Conservation (phyloP, 1,140 invertebrate species). For the Polypedilum vanderplanki region DNA sequence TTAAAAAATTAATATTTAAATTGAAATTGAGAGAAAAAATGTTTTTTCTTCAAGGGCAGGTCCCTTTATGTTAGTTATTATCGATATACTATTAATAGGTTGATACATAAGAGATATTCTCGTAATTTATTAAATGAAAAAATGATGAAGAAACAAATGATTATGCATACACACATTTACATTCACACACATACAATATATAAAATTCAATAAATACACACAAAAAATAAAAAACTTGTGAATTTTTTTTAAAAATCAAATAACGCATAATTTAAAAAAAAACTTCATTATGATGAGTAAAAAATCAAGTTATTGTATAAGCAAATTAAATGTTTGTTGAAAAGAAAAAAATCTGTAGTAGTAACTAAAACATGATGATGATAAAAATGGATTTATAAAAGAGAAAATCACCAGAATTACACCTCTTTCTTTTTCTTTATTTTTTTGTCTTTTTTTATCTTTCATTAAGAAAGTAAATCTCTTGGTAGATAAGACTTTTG, state of each 20-base stretch:
- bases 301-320: neutral
- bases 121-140: neutral
- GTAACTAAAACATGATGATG: neutral
- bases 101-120: constrained; percentile 13
- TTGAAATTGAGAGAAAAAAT: neutral
- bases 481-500: no score
- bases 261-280: no score
- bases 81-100: neutral
- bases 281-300: no score
- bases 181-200: no score
- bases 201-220: no score
- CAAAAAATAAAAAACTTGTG: no score
- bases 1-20: neutral
- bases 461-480: no score
- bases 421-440: no score
- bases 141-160: neutral
- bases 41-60: neutral
- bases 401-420: no score
- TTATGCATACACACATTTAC: neutral
- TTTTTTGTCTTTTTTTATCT: no score
- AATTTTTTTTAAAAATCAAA: no score
- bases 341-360: constrained; percentile 9
- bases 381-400: no score
- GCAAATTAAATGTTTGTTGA: neutral
- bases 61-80: constrained; percentile 8